Conservation (phyloP, 2,797 vertebrate species). For the Hyperoplus immaculatus region DNA sequence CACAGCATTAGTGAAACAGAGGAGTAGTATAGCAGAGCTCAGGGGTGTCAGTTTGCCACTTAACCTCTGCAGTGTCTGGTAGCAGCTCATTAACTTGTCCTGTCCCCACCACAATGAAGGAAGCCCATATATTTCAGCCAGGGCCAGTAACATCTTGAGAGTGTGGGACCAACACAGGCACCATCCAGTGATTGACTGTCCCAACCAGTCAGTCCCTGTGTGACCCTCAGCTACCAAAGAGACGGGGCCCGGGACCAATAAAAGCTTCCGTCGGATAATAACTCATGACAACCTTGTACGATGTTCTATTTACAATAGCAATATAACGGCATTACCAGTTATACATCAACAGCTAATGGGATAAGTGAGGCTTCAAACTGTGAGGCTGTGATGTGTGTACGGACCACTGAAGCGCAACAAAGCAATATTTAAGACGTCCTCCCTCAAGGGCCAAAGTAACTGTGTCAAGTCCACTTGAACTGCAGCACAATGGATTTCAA, state of each 20-base stretch:
- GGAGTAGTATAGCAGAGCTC: conserved; percentile 36
- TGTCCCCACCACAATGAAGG: conserved; percentile 38
- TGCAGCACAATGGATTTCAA: background rate
- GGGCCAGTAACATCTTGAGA: conserved; percentile 58
- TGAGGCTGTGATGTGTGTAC: conserved; percentile 52
- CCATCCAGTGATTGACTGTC: conserved; percentile 66
- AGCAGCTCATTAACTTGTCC: conserved; percentile 43
- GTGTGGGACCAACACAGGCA: conserved; percentile 38
- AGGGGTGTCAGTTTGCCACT: conserved; percentile 17
- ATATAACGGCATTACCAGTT: conserved; percentile 54
- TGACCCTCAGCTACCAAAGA: conserved; percentile 61
- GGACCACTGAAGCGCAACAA: conserved; percentile 57
- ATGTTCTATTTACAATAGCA: conserved; percentile 71
- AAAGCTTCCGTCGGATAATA: conserved; percentile 63
- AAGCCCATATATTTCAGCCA: conserved; percentile 43
- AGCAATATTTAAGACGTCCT: conserved; percentile 55
- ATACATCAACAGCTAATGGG: conserved; percentile 75
- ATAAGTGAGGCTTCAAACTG: conserved; percentile 53
- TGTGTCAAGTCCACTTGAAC: conserved; percentile 28
- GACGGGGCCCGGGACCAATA: conserved; percentile 51
- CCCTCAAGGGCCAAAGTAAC: conserved; percentile 51
- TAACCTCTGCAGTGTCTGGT: conserved; percentile 48
- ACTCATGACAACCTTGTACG: conserved; percentile 70
- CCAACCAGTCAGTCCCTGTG: conserved; percentile 48
- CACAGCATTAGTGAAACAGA: conserved; percentile 24